Percentiles rank a stretch among this genome's conserved stretches.
phyloP scores from a whole-genome alignment of 2,113 vertebrate species.

The Cardinalis cardinalis region DNA sequence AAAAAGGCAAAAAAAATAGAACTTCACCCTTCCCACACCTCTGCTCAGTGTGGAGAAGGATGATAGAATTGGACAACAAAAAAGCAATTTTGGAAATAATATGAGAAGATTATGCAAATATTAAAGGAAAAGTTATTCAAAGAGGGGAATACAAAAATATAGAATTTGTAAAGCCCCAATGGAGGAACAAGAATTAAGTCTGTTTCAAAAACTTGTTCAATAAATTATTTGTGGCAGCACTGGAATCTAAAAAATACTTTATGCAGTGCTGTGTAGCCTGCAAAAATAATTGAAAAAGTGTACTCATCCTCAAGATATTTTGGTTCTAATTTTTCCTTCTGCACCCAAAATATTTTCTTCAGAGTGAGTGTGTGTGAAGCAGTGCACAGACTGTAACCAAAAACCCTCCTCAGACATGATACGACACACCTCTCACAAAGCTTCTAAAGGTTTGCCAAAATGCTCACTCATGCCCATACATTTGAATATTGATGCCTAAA shows the following conservation, averaged over 20 bases:
- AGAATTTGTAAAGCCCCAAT: not conserved
- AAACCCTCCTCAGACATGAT: not conserved
- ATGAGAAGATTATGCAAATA: not conserved
- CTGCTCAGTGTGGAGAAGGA: rapidly evolving
- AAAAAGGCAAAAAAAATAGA: not conserved
- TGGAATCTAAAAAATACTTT: not conserved
- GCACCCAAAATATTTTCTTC: not conserved
- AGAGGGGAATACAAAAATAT: not conserved
- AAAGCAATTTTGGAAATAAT: not conserved
- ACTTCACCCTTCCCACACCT: not conserved
- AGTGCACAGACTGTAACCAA: not conserved
- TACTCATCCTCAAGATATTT: not conserved
- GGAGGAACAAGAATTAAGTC: not conserved
- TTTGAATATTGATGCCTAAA: not conserved
- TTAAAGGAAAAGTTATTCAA: not conserved
- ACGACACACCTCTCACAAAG: rapidly evolving
- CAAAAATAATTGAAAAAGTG: not conserved
- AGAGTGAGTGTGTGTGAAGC: not conserved
- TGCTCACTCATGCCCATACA: rapidly evolving
- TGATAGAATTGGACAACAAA: not conserved
- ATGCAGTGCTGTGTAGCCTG: not conserved
- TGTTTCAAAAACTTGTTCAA: not conserved
- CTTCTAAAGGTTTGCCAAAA: not conserved
- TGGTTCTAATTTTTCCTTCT: not conserved
- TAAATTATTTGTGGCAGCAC: not conserved